These are phyloP conservation scores for Plumapathes pennacea DNA, from an alignment of 92 coral and sea anemone genomes.

Conservation along the genomic window DNA sequence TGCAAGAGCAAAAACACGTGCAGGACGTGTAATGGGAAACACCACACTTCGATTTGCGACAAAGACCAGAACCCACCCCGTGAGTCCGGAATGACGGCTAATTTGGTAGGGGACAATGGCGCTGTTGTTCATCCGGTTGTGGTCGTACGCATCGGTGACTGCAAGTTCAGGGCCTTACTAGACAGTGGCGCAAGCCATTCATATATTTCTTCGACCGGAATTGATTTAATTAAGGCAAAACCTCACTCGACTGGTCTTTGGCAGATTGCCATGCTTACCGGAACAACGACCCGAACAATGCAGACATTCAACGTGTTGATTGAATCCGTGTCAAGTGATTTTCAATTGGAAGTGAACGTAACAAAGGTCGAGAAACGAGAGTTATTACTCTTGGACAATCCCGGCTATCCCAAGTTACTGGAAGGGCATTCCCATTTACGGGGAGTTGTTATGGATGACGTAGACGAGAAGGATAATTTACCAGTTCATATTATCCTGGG, in stretches of 20 bases:
- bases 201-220: too few species aligned
- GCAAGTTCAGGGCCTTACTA: constrained; percentile 41
- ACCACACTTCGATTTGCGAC: constrained; percentile 57
- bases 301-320: too few species aligned
- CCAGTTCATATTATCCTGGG: constrained; percentile 59
- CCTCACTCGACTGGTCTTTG: too few species aligned
- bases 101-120: constrained; percentile 29
- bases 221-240: too few species aligned
- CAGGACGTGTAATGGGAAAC: constrained; percentile 20
- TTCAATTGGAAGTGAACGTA: constrained; percentile 23
- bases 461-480: constrained; percentile 32
- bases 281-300: too few species aligned
- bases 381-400: constrained; percentile 37
- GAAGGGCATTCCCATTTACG: constrained; percentile 15
- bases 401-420: constrained; percentile 15
- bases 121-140: constrained; percentile 60
- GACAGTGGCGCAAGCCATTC: constrained; percentile 60
- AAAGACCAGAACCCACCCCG: constrained; percentile 3
- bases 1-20: constrained; percentile 36
- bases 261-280: too few species aligned
- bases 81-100: constrained; percentile 54
- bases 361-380: constrained; percentile 51
- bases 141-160: constrained; percentile 40
- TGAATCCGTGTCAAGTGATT: constrained; percentile 30
- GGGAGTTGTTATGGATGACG: constrained; percentile 47